Percentiles rank a stretch among this genome's conserved stretches.
Conservation (phyloP, 1,140 invertebrate genomes). For the Samia ricini region DNA sequence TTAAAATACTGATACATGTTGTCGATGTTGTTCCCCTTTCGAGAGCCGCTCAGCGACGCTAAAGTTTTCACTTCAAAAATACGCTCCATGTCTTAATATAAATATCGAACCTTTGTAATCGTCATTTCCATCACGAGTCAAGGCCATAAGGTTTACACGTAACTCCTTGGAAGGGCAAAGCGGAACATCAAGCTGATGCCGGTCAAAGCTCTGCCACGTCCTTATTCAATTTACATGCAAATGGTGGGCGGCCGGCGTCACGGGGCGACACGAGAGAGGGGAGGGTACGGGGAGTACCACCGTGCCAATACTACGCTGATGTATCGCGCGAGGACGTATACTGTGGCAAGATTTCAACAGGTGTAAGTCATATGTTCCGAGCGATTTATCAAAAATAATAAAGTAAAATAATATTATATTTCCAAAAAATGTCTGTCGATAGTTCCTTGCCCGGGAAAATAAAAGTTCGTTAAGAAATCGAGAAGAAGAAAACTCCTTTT, state of each 20-base stretch:
- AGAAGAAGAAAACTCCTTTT: no score
- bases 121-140: neutral
- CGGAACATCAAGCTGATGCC: slow-evolving; percentile 2
- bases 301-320: slow-evolving; percentile 68
- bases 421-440: no score
- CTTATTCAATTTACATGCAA: slow-evolving; percentile 79
- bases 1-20: no score
- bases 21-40: no score
- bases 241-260: slow-evolving; percentile 37
- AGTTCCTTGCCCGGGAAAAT: no score
- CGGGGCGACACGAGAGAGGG: slow-evolving; percentile 5
- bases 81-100: neutral
- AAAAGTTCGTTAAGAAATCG: no score
- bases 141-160: slow-evolving; percentile 23
- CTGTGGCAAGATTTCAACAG: slow-evolving; percentile 26
- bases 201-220: slow-evolving; percentile 41
- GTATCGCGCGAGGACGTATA: slow-evolving; percentile 70
- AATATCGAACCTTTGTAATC: neutral
- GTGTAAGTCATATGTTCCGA: neutral
- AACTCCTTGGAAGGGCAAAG: slow-evolving; percentile 52
- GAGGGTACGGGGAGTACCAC: slow-evolving; percentile 37
- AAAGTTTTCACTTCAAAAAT: no score
- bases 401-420: no score
- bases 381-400: neutral
- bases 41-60: no score